Conservation (phyloP, 2,888 invertebrate genomes). For the Metellina segmentata region DNA sequence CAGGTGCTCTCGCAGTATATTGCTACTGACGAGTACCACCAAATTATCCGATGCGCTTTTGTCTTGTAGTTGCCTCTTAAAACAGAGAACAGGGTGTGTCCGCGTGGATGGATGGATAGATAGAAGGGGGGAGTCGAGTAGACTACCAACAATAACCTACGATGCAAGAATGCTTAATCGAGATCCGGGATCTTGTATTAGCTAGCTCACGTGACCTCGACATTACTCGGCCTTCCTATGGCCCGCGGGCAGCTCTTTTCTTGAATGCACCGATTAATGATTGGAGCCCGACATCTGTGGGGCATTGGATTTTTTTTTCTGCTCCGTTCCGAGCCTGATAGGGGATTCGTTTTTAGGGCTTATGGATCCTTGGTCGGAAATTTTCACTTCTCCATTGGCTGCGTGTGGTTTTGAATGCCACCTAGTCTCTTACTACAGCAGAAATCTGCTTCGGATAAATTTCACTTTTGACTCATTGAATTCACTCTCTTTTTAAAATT, state of each 20-base stretch:
- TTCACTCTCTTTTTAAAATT: too few relatives aligned
- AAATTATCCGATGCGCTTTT: conserved; percentile 71
- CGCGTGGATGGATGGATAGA: conserved; percentile 54
- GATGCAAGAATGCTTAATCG: conserved; percentile 74
- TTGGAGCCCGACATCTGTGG: conserved; percentile 72
- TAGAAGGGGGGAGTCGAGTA: conserved; percentile 42
- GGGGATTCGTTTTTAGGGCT: conserved; percentile 31
- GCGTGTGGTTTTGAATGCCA: too few relatives aligned
- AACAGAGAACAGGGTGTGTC: conserved; percentile 75
- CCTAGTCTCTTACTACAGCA: too few relatives aligned
- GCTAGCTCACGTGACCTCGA: conserved; percentile 74
- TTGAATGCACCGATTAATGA: conserved; percentile 75
- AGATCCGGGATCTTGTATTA: conserved; percentile 76
- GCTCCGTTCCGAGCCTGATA: background rate
- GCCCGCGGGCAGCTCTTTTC: conserved; percentile 69
- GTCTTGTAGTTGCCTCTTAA: conserved; percentile 74
- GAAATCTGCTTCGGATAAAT: too few relatives aligned
- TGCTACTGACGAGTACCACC: conserved; percentile 68
- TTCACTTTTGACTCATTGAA: too few relatives aligned
- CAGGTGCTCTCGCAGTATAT: conserved; percentile 65
- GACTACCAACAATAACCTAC: conserved; percentile 74
- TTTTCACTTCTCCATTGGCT: too few relatives aligned
- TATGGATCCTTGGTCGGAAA: background rate
- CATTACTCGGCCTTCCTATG: conserved; percentile 74
- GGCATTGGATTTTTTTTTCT: conserved; percentile 52